These are phyloP conservation scores for Himalopsyche japonica DNA, from an alignment of 2,888 invertebrate genomes.

Conservation along the genomic window DNA sequence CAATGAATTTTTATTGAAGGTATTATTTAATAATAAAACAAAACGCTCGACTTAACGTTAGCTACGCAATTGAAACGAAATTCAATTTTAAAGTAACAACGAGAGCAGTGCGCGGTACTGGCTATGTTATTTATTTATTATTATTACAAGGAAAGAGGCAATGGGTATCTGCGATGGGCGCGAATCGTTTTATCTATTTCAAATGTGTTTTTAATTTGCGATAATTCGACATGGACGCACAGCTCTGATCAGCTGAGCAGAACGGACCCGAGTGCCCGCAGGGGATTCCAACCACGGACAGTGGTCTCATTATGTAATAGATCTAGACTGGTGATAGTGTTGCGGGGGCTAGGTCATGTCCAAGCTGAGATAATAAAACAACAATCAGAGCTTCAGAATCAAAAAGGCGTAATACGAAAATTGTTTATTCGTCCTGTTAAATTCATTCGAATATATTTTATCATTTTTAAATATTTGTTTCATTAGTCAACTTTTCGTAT, in stretches of 20 bases:
- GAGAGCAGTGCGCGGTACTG: neutral
- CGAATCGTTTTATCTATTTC: constrained; percentile 26
- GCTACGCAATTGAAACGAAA: neutral
- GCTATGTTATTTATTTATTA: neutral
- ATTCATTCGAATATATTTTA: no score
- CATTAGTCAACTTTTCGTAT: no score
- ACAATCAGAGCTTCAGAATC: no score
- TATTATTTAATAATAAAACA: no score
- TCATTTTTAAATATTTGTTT: no score
- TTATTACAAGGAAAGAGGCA: neutral
- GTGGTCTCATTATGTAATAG: neutral
- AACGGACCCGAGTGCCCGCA: neutral
- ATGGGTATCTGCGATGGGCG: constrained; percentile 6
- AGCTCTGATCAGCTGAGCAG: neutral
- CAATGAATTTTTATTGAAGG: no score
- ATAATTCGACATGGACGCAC: constrained; percentile 24
- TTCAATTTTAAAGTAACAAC: neutral
- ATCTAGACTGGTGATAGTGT: neutral
- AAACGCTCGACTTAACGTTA: neutral
- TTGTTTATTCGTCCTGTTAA: no score
- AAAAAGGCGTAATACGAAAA: no score
- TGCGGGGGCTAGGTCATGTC: no score
- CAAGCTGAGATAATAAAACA: no score
- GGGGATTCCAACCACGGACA: neutral
- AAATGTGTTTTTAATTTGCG: constrained; percentile 33